Evolutionary conservation across 2,888 invertebrate species (phyloP).

Genomic region (Euzophera pinguis): DNA sequence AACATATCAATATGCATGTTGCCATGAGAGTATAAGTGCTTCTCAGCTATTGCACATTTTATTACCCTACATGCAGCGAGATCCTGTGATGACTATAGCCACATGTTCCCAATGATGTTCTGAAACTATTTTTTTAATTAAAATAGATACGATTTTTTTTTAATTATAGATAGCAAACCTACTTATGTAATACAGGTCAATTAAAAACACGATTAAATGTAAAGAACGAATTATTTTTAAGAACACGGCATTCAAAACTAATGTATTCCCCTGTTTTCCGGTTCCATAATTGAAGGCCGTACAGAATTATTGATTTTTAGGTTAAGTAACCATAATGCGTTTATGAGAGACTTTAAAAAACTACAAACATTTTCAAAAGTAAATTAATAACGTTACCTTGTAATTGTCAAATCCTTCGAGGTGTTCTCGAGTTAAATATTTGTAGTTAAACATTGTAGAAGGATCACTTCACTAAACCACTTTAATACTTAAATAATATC

Average conservation of each 20-base stretch:
- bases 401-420: slow-evolving; percentile 96
- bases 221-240: neutral
- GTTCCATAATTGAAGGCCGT: neutral
- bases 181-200: too few species aligned
- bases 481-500: neutral
- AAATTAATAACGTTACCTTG: slow-evolving; percentile 80
- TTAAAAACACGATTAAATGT: too few species aligned
- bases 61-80: too few species aligned
- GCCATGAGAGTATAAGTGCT: too few species aligned
- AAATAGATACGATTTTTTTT: too few species aligned
- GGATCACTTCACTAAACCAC: slow-evolving; percentile 19
- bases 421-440: slow-evolving; percentile 91
- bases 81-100: too few species aligned
- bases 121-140: too few species aligned
- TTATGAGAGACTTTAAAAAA: neutral
- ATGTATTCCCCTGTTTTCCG: neutral
- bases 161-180: too few species aligned
- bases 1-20: too few species aligned
- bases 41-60: too few species aligned
- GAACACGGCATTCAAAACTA: neutral
- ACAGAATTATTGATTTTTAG: neutral
- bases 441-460: slow-evolving; percentile 80
- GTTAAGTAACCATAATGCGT: slow-evolving; percentile 1
- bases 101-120: too few species aligned
- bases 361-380: neutral